phyloP scores from a whole-genome alignment of 1,140 invertebrate species.

The Drosophila parvula region DNA sequence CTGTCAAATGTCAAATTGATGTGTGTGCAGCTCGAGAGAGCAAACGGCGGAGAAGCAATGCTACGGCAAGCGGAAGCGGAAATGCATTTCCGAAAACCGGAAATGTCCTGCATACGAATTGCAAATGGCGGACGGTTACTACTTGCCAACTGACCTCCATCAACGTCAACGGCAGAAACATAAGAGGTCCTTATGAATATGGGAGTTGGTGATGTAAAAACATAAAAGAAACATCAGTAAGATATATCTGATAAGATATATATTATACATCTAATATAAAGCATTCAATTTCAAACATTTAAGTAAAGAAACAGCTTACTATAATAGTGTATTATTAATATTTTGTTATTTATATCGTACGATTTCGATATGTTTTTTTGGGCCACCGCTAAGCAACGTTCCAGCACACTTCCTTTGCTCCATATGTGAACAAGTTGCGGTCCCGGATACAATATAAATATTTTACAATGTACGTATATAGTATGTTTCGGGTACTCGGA shows the following conservation, averaged over 20 bases:
- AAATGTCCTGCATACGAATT: conserved; percentile 73
- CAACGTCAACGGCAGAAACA: neutral
- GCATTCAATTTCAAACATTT: no score
- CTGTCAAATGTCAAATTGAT: conserved; percentile 73
- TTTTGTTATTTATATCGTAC: neutral
- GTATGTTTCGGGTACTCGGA: conserved; percentile 24
- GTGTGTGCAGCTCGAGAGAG: conserved; percentile 46
- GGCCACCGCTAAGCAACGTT: neutral
- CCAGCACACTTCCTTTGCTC: neutral
- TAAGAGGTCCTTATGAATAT: conserved; percentile 15
- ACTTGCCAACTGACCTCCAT: neutral
- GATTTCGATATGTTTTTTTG: neutral
- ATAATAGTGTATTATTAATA: neutral
- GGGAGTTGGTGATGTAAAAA: neutral
- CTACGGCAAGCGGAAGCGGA: conserved; percentile 59
- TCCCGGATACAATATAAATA: conserved; percentile 65
- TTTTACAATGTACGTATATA: conserved; percentile 43
- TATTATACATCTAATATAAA: no score
- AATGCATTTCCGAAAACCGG: conserved; percentile 79
- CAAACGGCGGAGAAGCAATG: neutral
- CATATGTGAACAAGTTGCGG: conserved; percentile 33
- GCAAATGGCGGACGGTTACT: conserved; percentile 51
- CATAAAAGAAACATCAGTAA: neutral
- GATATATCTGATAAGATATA: neutral
- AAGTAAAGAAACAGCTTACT: no score